phyloP scores from a whole-genome alignment of 2,888 invertebrate species.

The Hedya salicella region DNA sequence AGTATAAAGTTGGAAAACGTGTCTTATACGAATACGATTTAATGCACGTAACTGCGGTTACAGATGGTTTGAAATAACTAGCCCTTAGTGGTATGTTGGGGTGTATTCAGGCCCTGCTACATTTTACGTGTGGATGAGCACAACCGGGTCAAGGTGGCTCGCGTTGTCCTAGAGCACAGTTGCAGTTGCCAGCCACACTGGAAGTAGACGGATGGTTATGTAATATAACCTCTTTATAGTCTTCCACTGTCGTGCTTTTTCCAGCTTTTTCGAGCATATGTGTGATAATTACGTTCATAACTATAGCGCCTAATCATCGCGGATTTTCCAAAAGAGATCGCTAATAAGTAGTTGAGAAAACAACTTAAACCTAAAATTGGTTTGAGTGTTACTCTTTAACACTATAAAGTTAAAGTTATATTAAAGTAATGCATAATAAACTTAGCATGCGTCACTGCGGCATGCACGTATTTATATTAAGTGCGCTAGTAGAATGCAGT shows the following conservation, averaged over 20 bases:
- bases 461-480: no score
- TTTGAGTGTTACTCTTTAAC: no score
- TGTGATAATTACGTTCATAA: not conserved
- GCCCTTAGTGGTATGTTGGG: not conserved
- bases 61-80: no score
- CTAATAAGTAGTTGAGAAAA: no score
- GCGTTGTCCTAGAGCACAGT: slow-evolving; percentile 25
- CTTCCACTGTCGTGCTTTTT: slow-evolving; percentile 3
- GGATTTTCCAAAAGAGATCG: not conserved
- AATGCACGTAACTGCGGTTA: no score
- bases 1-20: no score
- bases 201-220: slow-evolving; percentile 17
- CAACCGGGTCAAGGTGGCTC: slow-evolving; percentile 30
- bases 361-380: no score
- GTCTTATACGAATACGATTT: no score
- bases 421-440: no score
- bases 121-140: slow-evolving; percentile 13
- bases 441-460: no score
- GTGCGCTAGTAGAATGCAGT: no score
- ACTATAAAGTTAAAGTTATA: no score
- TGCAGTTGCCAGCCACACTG: slow-evolving; percentile 36
- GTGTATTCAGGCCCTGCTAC: slow-evolving; percentile 1
- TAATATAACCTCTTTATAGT: slow-evolving; percentile 23
- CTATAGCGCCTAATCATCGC: not conserved
- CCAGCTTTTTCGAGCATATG: not conserved